Conservation (phyloP, 2,113 vertebrate species). For the Hemibagrus wyckioides region DNA sequence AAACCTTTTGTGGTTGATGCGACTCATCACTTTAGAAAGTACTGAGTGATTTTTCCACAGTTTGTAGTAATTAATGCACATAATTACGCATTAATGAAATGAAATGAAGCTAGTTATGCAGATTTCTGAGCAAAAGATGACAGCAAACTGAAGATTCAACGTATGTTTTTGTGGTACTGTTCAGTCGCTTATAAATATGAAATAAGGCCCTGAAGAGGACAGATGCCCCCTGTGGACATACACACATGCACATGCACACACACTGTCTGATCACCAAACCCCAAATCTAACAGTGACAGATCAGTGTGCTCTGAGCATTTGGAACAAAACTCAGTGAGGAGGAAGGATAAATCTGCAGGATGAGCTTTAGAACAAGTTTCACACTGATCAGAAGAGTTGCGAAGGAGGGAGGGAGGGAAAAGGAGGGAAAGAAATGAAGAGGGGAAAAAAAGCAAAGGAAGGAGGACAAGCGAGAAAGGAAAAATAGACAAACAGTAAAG, state of each 20-base stretch:
- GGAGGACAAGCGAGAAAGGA: neutral
- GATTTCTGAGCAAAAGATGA: neutral
- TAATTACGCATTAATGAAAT: neutral
- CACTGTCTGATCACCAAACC: neutral
- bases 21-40: too few relatives aligned
- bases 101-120: neutral
- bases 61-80: neutral
- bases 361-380: neutral
- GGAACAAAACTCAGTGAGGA: conserved; percentile 8
- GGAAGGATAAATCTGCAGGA: conserved; percentile 23
- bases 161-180: neutral
- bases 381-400: neutral
- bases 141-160: neutral
- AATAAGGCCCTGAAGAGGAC: neutral
- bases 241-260: conserved; percentile 32
- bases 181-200: neutral
- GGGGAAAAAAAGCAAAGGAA: neutral
- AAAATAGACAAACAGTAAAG: neutral
- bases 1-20: too few relatives aligned
- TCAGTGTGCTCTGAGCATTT: neutral
- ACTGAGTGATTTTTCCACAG: neutral
- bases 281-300: neutral
- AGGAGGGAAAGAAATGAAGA: neutral
- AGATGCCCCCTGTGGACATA: conserved; percentile 25
- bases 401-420: neutral